A percentile compares a stretch with the other conserved stretches of the same genome.
These are phyloP conservation scores for Parotocinclus haroldoi DNA, from an alignment of 2,797 vertebrate species.

Conservation along the genomic window DNA sequence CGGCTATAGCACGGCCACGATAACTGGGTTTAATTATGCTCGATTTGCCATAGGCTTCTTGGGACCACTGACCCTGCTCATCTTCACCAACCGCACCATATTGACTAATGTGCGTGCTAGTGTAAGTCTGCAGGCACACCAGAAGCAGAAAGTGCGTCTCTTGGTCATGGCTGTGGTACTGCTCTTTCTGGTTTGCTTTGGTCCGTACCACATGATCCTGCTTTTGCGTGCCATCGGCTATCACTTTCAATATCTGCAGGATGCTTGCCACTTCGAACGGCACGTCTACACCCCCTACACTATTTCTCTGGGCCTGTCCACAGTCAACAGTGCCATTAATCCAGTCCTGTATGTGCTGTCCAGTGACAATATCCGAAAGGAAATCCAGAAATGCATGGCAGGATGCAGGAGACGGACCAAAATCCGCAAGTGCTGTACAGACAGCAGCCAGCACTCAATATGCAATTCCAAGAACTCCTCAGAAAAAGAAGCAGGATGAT, in stretches of 20 bases:
- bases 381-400: slow-evolving; percentile 57
- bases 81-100: slow-evolving; percentile 73
- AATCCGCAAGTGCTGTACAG: slow-evolving; percentile 26
- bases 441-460: slow-evolving; percentile 53
- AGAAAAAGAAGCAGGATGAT: slow-evolving; percentile 20
- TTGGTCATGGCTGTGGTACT: slow-evolving; percentile 69
- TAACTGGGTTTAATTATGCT: slow-evolving; percentile 66
- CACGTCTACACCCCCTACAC: slow-evolving; percentile 70
- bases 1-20: slow-evolving; percentile 14
- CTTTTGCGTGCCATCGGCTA: slow-evolving; percentile 65
- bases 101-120: slow-evolving; percentile 66
- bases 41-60: slow-evolving; percentile 78
- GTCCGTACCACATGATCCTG: slow-evolving; percentile 83
- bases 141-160: slow-evolving; percentile 74
- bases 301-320: slow-evolving; percentile 78
- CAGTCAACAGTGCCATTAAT: slow-evolving; percentile 79
- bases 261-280: slow-evolving; percentile 62
- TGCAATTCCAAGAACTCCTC: slow-evolving; percentile 53
- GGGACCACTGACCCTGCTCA: slow-evolving; percentile 70
- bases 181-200: slow-evolving; percentile 85
- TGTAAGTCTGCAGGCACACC: slow-evolving; percentile 55
- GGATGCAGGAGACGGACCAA: slow-evolving; percentile 47
- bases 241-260: slow-evolving; percentile 39
- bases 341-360: slow-evolving; percentile 84
- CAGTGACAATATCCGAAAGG: slow-evolving; percentile 74